Evolutionary conservation across 2,113 vertebrate genomes (phyloP).

Genomic region (Dissostichus mawsoni): DNA sequence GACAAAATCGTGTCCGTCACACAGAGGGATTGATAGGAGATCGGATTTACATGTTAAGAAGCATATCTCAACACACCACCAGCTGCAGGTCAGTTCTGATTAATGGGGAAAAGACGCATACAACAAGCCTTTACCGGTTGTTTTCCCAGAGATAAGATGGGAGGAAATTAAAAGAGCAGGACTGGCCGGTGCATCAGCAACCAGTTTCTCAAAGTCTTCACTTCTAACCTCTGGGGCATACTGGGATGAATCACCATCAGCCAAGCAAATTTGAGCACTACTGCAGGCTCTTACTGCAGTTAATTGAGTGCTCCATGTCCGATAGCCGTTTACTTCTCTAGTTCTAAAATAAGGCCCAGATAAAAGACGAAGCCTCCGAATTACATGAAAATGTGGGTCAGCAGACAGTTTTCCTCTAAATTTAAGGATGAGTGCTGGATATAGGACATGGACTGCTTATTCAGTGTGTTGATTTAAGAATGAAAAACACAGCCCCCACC

Average conservation of each 20-base stretch:
- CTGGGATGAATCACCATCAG: constrained; percentile 67
- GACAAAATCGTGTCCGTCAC: background rate
- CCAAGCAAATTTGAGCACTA: constrained; percentile 52
- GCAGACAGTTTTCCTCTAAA: constrained; percentile 6
- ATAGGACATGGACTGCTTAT: background rate
- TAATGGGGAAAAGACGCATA: constrained; percentile 12
- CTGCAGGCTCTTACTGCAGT: constrained; percentile 55
- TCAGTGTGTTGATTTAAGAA: constrained; percentile 51
- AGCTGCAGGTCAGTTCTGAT: constrained; percentile 30
- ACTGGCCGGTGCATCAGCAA: constrained; percentile 56
- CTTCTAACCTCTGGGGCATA: constrained; percentile 54
- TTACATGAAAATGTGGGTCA: constrained; percentile 20
- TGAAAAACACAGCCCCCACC: constrained; percentile 27
- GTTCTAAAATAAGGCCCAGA: constrained; percentile 42
- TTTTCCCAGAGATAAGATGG: constrained; percentile 53
- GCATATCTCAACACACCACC: constrained; percentile 35
- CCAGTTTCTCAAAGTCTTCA: constrained; percentile 46
- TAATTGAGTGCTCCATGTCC: constrained; percentile 53
- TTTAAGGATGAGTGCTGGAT: constrained; percentile 8
- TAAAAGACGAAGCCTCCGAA: constrained; percentile 17
- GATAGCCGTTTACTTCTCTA: constrained; percentile 32
- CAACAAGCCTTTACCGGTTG: constrained; percentile 37
- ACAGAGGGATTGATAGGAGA: constrained; percentile 6
- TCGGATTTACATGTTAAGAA: constrained; percentile 10
- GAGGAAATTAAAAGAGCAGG: constrained; percentile 57